Evolutionary conservation across 2,113 vertebrate species (phyloP), one percentile per base, ranked within the genome.

Genomic region (Electrona antarctica): DNA sequence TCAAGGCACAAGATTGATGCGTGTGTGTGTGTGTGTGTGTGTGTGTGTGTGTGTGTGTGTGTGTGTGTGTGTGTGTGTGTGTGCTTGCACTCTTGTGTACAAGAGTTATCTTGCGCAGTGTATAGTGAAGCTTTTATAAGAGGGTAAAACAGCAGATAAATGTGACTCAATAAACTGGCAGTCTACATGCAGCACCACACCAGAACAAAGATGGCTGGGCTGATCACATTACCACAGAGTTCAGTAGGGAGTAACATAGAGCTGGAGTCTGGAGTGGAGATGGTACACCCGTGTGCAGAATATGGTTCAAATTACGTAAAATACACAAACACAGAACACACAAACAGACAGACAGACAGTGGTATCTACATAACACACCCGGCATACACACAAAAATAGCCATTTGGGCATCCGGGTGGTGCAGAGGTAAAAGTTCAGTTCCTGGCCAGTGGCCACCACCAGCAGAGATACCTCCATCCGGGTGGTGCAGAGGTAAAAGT

Each of bases 31-130:
- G 13, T 28, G 10, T 56, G 41, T 64, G 60, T 60, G 60, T n/a
- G 41, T 12, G 58, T 46, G 8, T 60, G 13, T 47, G 33, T 0
- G 33, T 28, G 48, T 50, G 54, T 65, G 71, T 41, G 57, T 45
- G 14, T 47, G 51, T 48, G 29, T 47, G 48, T 45, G 46, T 50
- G 63, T 21, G 21, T 51, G 64, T 4, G 58, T 6, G 54, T 21
- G 29, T 21, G 21, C 21, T 21, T 21, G 21, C 21, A 55, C 33
- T 41, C 33, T 41, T 41, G 33, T 41, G 33, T 6, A 41, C 33
- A 55, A 69, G 69, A 86, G 48, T 69, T 74, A 74, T 64, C 61
- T 64, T 71, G 56, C 52, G 58, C n/a, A 48, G 60, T 33, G 45
- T 41, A 8, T 7, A 12, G 21, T 59, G 57, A 56, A 47, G 46